Percentiles rank a stretch among this genome's conserved stretches.
These are phyloP conservation scores for Astyanax mexicanus DNA, from an alignment of 2,797 vertebrate species.

Conservation along the genomic window DNA sequence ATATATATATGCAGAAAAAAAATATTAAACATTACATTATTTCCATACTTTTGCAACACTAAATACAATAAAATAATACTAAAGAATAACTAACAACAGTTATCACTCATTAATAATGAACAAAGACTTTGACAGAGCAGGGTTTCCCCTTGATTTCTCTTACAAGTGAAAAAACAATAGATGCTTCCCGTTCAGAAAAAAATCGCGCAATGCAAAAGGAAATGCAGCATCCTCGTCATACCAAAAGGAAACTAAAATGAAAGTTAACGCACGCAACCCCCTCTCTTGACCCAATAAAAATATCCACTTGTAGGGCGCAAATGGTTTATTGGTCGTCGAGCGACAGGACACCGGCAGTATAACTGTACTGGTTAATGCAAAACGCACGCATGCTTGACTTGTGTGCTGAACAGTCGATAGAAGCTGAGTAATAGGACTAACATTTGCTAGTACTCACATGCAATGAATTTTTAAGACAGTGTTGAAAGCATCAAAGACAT, in stretches of 20 bases:
- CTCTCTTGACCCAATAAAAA: slow-evolving; percentile 56
- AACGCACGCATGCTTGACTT: slow-evolving; percentile 46
- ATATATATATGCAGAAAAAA: no score
- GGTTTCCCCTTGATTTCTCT: slow-evolving; percentile 52
- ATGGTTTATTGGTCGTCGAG: slow-evolving; percentile 70
- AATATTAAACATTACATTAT: not conserved
- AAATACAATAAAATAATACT: no score
- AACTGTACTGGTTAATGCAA: slow-evolving; percentile 59
- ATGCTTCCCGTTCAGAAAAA: slow-evolving; percentile 79
- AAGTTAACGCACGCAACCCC: slow-evolving; percentile 65
- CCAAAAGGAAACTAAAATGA: slow-evolving; percentile 59
- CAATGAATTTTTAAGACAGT: slow-evolving; percentile 2
- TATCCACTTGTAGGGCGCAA: slow-evolving; percentile 59
- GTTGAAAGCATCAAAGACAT: slow-evolving; percentile 20
- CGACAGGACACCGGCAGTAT: slow-evolving; percentile 64
- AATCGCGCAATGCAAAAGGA: slow-evolving; percentile 69
- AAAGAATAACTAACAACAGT: slow-evolving; percentile 9
- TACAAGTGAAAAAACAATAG: slow-evolving; percentile 72
- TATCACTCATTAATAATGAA: slow-evolving; percentile 75
- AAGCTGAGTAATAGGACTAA: slow-evolving; percentile 10
- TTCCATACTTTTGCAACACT: no score
- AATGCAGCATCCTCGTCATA: slow-evolving; percentile 72
- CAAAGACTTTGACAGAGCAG: slow-evolving; percentile 59
- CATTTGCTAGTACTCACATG: slow-evolving; percentile 28
- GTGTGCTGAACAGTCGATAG: slow-evolving; percentile 23